phyloP scores from a whole-genome alignment of 35 echinoderm and acorn worm species.

The Apostichopus parvimensis region DNA sequence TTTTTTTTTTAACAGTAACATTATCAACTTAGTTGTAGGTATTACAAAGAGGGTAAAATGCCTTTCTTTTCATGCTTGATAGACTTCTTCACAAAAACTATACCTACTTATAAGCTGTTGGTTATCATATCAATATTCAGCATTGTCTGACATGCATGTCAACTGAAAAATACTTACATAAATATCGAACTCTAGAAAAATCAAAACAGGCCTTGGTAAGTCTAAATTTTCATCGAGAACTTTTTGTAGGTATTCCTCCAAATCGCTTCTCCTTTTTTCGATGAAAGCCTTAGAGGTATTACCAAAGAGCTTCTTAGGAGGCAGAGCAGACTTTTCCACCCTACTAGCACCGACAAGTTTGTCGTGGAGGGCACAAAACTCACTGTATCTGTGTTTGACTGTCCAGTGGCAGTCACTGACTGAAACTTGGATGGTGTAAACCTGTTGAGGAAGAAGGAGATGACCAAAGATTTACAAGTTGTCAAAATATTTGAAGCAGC shows the following conservation, averaged over 20 bases:
- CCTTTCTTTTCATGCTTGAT: too few species aligned
- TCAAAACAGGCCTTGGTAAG: conserved; percentile 67
- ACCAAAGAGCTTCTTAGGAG: conserved; percentile 89
- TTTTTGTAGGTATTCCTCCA: conserved; percentile 79
- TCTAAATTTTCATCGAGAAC: conserved; percentile 62
- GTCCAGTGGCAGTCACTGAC: conserved; percentile 86
- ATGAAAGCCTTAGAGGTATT: conserved; percentile 92
- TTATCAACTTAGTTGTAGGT: too few species aligned
- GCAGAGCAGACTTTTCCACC: conserved; percentile 60
- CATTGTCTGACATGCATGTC: too few species aligned
- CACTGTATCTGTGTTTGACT: conserved; percentile 94
- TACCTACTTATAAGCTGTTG: too few species aligned
- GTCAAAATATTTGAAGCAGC: too few species aligned
- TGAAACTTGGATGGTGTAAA: conserved; percentile 81
- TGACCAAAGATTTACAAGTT: too few species aligned
- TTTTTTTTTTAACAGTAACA: too few species aligned
- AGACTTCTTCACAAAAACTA: too few species aligned
- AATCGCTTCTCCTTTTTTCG: conserved; percentile 78
- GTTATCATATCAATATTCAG: too few species aligned
- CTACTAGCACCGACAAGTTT: conserved; percentile 64
- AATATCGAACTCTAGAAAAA: conserved; percentile 95
- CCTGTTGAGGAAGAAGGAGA: conserved; percentile 51
- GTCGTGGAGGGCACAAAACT: conserved; percentile 90
- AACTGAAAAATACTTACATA: conserved; percentile 72
- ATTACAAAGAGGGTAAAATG: too few species aligned